Evolutionary conservation across 2,113 vertebrate species (phyloP), one percentile per base, ranked within the genome.

Genomic region (Triplophysa tibetana): DNA sequence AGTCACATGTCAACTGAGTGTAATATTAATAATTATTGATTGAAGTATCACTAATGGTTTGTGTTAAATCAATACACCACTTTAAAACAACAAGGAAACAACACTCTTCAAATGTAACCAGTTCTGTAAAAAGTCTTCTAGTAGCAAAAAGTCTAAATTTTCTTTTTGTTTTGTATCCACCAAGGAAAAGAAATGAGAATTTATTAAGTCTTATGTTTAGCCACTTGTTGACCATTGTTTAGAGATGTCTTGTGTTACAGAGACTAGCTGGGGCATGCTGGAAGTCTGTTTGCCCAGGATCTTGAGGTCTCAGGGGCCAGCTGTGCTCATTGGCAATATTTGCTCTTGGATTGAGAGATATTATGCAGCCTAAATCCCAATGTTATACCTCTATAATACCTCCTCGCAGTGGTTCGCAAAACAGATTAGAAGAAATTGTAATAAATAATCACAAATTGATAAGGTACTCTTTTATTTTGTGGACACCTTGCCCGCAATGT

Each of bases 291-390:
- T 94, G 90, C 89, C 85, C 88, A 82, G 90, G 89, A 91, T 88
- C 82, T 85, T 85, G 43, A 74, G 85, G 89, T 91, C 89, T 91
- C 87, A 89, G 87, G 88, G 82, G 89, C 79, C 94, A 94, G 94
- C 95, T 95, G 94, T 89, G 94, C 86, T 88, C 80, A 85, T 64
- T 70, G 84, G 84, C 79, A 85, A 85, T 94, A 90, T 95, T 94
- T 95, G 90, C 92, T 83, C 88, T 85, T 43, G 86, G 92, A 93
- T 93, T 85, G 87, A 87, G 85, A 87, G 89, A 91, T 94, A 94
- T 93, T 89, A 92, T 88, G 88, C 87, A 88, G 87, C 88, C 83
- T 91, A 88, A 91, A 87, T 85, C 86, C 88, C 83, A 86, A 85
- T 86, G 56, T 52, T 63, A 60, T 72, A 75, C 70, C 78, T 75